Evolutionary conservation across 1,140 invertebrate species (phyloP), one percentile per base, ranked within the genome.

Genomic region (Heliconius eleuchia): DNA sequence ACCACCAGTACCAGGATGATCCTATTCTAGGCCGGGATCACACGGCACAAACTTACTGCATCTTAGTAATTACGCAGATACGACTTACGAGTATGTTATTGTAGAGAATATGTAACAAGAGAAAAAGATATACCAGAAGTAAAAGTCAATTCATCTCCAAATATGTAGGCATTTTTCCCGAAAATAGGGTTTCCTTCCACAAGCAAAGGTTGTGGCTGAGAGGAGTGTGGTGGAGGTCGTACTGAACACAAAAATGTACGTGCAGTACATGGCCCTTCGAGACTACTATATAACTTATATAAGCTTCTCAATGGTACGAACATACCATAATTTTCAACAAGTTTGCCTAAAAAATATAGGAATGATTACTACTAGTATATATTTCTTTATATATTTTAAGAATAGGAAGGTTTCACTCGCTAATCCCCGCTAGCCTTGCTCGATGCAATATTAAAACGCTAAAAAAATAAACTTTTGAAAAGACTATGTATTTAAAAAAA

Each of bases 251-350:
- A 76, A 76, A 95, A 95, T 27, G 86, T 79, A 71, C 91, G 88
- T 19, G 94, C 89, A 1, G 94, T 92, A 77, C 93, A 93, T 4
- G 95, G 95, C 78, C 95, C 94, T 34, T 94, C 95, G 55, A 96
- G 81, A 71, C 76, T 84, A 76, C 86, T 81, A 86, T 95, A 96
- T 34, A 96, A 83, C 18, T 88, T 79, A 82, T 96, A 96, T 5
- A 95, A 80, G 4, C 83, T 84, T 82, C 92, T 89, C 19, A 96
- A 86, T 4, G 96, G 95, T 6, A 95, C 78, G 73, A 95, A 82
- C 81, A 92, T 83, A 30, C 89, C 89, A 81, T 93, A 94, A 11
- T 89, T 86, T 72, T 91, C 88, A 0, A 90, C 83, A 50, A 95
- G 84, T 30, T 76, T 86, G n/a, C 93, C 95, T 95, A 70, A 72